phyloP scores from a whole-genome alignment of 2,797 vertebrate species.

The Vultur gryphus region DNA sequence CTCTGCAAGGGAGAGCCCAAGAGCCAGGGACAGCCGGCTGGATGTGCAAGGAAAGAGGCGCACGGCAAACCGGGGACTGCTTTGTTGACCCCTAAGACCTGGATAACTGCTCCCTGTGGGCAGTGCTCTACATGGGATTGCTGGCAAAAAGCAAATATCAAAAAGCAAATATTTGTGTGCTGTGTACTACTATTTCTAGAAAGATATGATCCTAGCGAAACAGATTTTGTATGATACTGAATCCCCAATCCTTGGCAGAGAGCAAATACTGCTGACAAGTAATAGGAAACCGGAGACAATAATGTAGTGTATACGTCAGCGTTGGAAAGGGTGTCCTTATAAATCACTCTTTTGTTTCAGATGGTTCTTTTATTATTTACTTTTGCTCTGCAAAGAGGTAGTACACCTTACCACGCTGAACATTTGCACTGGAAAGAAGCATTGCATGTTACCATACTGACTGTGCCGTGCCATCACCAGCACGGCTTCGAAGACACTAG shows the following conservation, averaged over 20 bases:
- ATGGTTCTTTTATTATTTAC: background rate
- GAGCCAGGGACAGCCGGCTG: background rate
- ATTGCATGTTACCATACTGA: accelerated
- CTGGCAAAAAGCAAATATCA: background rate
- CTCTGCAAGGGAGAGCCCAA: background rate
- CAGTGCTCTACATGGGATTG: background rate
- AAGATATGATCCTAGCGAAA: background rate
- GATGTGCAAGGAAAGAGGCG: too few species aligned
- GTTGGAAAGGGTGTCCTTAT: background rate
- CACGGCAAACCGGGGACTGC: background rate
- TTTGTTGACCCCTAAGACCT: background rate
- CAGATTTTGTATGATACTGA: too few species aligned
- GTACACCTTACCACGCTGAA: background rate
- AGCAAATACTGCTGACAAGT: background rate
- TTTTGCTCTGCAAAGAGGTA: too few species aligned
- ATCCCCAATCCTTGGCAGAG: background rate
- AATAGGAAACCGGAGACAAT: background rate
- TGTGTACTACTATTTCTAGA: background rate
- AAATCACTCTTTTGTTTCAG: background rate
- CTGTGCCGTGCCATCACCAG: background rate
- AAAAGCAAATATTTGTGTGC: background rate
- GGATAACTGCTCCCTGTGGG: background rate
- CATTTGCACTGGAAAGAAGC: too few species aligned
- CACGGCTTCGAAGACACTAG: background rate
- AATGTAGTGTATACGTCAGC: background rate